Conservation (phyloP, 2,797 vertebrate species). For the Potorous gilbertii region DNA sequence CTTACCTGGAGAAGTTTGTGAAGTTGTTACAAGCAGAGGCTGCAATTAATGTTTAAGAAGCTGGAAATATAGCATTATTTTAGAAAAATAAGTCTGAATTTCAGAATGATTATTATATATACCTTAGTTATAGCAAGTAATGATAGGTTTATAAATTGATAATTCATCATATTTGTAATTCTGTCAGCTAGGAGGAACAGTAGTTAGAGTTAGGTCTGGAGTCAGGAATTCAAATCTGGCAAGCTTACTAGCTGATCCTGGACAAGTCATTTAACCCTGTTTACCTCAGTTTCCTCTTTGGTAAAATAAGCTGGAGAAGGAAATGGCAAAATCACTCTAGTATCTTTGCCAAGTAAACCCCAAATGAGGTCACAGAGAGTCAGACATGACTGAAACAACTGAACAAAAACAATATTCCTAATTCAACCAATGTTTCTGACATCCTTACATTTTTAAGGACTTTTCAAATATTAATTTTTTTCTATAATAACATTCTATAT, state of each 20-base stretch:
- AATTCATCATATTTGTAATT: background rate
- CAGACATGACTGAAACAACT: background rate
- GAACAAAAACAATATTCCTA: background rate
- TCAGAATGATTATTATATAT: background rate
- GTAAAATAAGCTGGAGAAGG: background rate
- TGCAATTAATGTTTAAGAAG: background rate
- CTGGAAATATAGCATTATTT: background rate
- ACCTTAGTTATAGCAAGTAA: background rate
- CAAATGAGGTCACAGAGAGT: background rate
- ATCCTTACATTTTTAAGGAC: background rate
- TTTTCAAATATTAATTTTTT: constrained; percentile 34
- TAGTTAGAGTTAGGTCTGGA: background rate
- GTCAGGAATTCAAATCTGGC: background rate
- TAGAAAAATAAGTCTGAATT: background rate
- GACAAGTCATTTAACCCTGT: background rate
- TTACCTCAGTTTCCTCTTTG: background rate
- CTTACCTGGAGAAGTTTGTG: background rate
- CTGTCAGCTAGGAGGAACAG: background rate
- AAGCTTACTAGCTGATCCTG: background rate
- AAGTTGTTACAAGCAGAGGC: background rate
- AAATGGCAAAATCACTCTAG: background rate
- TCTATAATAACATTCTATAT: background rate
- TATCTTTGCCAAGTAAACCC: background rate
- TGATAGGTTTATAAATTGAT: background rate
- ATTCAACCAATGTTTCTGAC: background rate